phyloP scores from a whole-genome alignment of 2,113 vertebrate species.

The Protomyctophum bolini region DNA sequence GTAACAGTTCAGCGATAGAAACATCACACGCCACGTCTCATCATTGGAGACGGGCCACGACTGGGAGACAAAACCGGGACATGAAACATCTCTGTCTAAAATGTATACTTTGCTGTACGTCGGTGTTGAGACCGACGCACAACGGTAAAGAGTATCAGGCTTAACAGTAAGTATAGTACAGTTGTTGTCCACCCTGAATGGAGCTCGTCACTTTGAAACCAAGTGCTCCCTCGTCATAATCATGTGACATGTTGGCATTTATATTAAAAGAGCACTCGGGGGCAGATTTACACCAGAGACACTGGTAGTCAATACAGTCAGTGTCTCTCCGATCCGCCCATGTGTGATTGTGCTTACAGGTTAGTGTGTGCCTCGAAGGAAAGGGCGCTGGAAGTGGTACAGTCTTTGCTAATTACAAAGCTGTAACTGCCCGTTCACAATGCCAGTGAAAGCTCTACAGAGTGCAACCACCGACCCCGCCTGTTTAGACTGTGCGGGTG shows the following conservation, averaged over 20 bases:
- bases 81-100: conserved; percentile 9
- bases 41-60: neutral
- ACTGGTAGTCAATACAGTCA: neutral
- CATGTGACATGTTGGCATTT: neutral
- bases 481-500: neutral
- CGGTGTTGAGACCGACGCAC: no score
- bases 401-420: neutral
- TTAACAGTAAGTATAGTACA: conserved; percentile 4
- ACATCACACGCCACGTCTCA: neutral
- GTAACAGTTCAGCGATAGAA: conserved; percentile 38
- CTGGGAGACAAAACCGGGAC: neutral
- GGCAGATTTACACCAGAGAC: neutral
- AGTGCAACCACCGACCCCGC: no score
- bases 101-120: no score
- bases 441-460: no score
- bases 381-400: neutral
- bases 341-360: conserved; percentile 9
- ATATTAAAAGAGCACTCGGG: neutral
- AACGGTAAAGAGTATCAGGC: no score
- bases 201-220: conserved; percentile 1
- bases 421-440: neutral
- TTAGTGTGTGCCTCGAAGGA: neutral
- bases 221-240: neutral
- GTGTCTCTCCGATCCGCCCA: neutral
- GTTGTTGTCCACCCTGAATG: conserved; percentile 16